Evolutionary conservation across 2,113 vertebrate species (phyloP), one percentile per base, ranked within the genome.

Genomic region (Cavia porcellus): DNA sequence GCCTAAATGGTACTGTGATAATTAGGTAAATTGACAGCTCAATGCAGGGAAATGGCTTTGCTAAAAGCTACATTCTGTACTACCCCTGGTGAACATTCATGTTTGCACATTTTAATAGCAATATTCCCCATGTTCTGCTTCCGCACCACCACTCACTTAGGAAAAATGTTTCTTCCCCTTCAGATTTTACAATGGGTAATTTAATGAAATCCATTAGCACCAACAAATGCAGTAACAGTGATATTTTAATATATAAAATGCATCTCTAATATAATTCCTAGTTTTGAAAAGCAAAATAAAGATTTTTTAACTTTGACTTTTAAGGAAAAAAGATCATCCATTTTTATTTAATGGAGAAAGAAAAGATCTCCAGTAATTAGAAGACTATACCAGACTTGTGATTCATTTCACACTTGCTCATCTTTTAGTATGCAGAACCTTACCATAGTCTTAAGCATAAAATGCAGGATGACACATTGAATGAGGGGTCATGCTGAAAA

Each of bases 401-500:
- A 93, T 97, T 98, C 87, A 47, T 12, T 64, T 96, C 96, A 38
- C 12, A 95, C 72, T 62, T 32, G 68, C 81, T 94, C 74, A 77
- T 94, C 83, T 93, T 96, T 92, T 90, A 97, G 32, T 75, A 70
- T 62, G 88, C 72, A 92, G 74, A 95, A 86, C 97, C 94, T 92
- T 96, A 42, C 5, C 24, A 45, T 74, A 87, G 93, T 96, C 96
- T 94, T 97, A 84, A 93, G 7, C 38, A 90, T 95, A 89, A 97
- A 96, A 86, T 95, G 11, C 86, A 95, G 35, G 1, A 85, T 94
- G 90, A 93, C 89, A 95, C 97, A 97, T 97, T 97, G 98, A 98
- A 97, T 97, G 95, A 91, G 92, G 96, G 74, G 66, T 95, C 97
- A 88, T 90, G 89, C 66, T 97, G 97, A 98, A 96, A 98, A 98